Base-by-base conservation (phyloP, 92 coral and sea anemone species). In the Actinernus sp. region DNA sequence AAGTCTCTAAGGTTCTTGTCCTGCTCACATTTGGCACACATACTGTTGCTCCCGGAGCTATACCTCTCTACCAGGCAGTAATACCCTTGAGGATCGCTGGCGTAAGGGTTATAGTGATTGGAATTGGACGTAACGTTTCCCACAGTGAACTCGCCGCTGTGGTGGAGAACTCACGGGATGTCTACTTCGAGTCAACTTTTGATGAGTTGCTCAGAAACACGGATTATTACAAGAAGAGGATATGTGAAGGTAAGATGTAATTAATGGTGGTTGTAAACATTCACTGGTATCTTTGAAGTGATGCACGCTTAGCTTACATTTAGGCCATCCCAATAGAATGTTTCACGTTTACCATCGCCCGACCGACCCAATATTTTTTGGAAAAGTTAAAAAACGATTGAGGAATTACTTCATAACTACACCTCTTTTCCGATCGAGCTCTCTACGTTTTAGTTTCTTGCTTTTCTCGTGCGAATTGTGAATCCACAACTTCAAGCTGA, bases 71-170 rank as follows among this genome's bases (percentile, higher is more conserved):
- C 11, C 63, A 72, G 37, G 96, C 89, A 0, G 94, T 58, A 8
- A 75, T 52, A 21, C 79, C 84, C 13, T 61, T 90, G 49, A 74
- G 81, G 50, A 70, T 32, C 24, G 78, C 78, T 26, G 92, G 96
- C 26, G 83, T 90, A 22, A 66, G 88, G 33, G 74, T 90, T n/a
- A 52, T 85, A 45, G 86, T 70, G 29, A 85, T 90, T 49, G 92
- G 96, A 23, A 44, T 90, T 49, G 96, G 96, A 3, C 25, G 26
- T 17, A 69, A 68, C 16, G 63, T 71, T 21, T 49, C 60, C 22
- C 49, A 48, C 41, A 71, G 37, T 26, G 88, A 90, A 48, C 92
- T 85, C 13, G 59, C 72, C 4, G 57, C 55, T 16, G 33, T 69
- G 26, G 48, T 65, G 22, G 59, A 46, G 27, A 70, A 69, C 20